These are phyloP conservation scores for Acipenser transmontanus DNA, from an alignment of 2,797 vertebrate species.

Conservation along the genomic window DNA sequence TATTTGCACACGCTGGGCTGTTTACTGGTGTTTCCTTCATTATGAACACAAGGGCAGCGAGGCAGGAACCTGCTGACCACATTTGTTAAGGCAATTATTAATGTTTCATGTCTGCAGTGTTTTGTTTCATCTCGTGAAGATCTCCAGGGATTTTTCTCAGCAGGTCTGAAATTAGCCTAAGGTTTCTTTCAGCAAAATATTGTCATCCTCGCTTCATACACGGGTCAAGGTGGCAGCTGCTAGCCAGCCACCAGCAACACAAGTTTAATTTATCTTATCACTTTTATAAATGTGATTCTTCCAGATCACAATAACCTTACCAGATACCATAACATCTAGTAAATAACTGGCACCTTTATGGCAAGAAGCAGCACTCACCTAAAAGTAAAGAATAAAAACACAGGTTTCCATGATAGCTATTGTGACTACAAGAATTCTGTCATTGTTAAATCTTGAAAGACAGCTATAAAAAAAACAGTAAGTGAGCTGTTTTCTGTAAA, in stretches of 20 bases:
- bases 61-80: neutral
- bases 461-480: no score
- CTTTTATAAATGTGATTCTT: slow-evolving; percentile 24
- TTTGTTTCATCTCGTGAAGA: slow-evolving; percentile 1
- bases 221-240: slow-evolving; percentile 33
- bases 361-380: no score
- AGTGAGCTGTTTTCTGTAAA: no score
- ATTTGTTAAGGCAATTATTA: neutral
- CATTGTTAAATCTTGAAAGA: no score
- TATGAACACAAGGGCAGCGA: neutral
- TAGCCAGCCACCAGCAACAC: slow-evolving; percentile 29
- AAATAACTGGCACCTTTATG: neutral
- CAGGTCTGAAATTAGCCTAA: slow-evolving; percentile 33
- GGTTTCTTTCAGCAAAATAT: slow-evolving; percentile 30
- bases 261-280: slow-evolving; percentile 40
- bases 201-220: slow-evolving; percentile 27
- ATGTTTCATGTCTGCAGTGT: neutral
- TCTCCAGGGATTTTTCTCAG: slow-evolving; percentile 30
- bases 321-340: slow-evolving; percentile 11
- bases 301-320: slow-evolving; percentile 27
- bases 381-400: no score
- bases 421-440: no score
- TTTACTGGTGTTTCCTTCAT: neutral
- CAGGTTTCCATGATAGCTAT: no score
- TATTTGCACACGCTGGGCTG: no score